Conservation (phyloP, 2,888 invertebrate genomes). For the Sialis fuliginosa region DNA sequence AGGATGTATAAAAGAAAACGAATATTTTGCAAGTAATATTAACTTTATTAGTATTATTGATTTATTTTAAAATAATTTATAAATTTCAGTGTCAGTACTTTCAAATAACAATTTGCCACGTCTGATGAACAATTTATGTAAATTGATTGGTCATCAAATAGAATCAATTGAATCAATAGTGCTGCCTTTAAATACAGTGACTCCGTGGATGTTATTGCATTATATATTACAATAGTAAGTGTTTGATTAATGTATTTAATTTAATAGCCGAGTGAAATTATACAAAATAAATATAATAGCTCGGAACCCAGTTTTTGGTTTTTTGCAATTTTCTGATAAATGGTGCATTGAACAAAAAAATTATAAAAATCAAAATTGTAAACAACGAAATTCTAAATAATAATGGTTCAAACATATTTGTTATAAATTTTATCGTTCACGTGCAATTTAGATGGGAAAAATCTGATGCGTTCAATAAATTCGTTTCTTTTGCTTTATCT, state of each 20-base stretch:
- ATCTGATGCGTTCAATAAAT: no score
- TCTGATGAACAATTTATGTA: conserved; percentile 54
- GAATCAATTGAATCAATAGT: conserved; percentile 37
- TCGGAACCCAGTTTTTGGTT: no score
- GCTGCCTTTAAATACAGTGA: conserved; percentile 49
- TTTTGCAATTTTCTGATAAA: no score
- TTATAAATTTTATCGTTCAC: no score
- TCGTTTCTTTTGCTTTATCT: no score
- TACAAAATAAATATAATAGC: no score
- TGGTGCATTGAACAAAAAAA: no score
- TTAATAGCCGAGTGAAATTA: not conserved
- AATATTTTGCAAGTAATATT: conserved; percentile 28
- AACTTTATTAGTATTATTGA: not conserved
- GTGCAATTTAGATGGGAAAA: no score
- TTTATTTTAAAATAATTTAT: no score
- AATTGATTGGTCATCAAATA: conserved; percentile 60
- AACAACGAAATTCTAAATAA: no score
- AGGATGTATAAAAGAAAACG: conserved; percentile 33
- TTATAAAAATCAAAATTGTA: no score
- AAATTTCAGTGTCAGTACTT: conserved; percentile 23
- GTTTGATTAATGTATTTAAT: conserved; percentile 3
- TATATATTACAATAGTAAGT: conserved; percentile 47
- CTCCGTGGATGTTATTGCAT: conserved; percentile 73
- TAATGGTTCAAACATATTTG: no score
- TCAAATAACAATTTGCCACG: conserved; percentile 41